Evolutionary conservation across 2,797 vertebrate genomes (phyloP), one percentile per base, ranked within the genome.

Genomic region (Rhynchotus rufescens): DNA sequence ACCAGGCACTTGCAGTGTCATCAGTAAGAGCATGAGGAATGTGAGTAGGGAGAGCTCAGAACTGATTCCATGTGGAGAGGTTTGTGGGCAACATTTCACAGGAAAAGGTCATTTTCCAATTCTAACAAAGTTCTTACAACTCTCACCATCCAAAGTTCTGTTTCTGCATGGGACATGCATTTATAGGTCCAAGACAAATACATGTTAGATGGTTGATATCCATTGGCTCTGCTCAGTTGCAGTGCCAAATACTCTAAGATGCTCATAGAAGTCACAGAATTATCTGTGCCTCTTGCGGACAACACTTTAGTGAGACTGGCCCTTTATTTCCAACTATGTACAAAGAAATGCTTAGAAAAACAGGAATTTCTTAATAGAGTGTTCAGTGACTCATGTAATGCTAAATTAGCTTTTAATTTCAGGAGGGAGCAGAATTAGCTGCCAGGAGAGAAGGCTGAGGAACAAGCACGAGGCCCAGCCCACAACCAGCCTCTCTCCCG

Each of bases 361-460:
- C 32, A 71, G 15, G 9, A 2, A 15, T 42, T 45, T 67, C 75
- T 49, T 9, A 81, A 83, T 73, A 26, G 82, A 52, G 64, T 87
- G 47, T 56, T 94, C 88, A 80, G 77, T 73, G 82, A 67, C 32
- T 90, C 0, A 0, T 85, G 67, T 81, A 57, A 89, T 21, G 36
- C 38, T 75, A 89, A 90, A 90, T 76, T 69, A 73, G 36, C 25
- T 68, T 89, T 88, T 72, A 77, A 86, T 92, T 92, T 89, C 69
- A 51, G 66, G 44, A 73, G 47, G n/a, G 3, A 84, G 42, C 12
- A 82, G 49, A 88, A 74, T 71, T 80, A 81, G 64, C 22, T 81
- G 21, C 10, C 51, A 68, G 3, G 6, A 80, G 69, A 80, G 68
- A 40, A 34, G 44, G 65, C 47, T 34, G 56, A 61, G 44, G 49